Evolutionary conservation across 2,113 vertebrate species (phyloP).

Genomic region (Actenoides hombroni): DNA sequence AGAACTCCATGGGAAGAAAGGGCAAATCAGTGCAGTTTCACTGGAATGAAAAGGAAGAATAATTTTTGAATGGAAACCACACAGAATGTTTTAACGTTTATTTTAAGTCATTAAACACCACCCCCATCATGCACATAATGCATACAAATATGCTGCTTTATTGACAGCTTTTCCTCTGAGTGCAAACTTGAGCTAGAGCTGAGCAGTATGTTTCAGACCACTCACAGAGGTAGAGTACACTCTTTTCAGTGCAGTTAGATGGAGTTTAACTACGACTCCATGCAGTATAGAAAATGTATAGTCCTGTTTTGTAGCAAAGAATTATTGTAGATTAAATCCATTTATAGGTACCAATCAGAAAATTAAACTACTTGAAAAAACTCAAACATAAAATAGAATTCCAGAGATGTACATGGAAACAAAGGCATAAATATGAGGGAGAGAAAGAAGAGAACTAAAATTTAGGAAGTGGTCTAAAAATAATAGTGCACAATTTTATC

Average conservation of each 20-base stretch:
- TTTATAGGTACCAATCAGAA: not conserved
- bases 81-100: not conserved
- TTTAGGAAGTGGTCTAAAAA: not conserved
- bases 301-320: not conserved
- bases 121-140: not conserved
- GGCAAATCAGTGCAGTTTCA: not conserved
- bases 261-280: not conserved
- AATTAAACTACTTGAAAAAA: fast-evolving
- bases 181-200: not conserved
- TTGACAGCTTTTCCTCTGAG: not conserved
- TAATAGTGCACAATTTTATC: not conserved
- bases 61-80: not conserved
- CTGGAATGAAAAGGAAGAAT: not conserved
- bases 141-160: not conserved
- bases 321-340: not conserved
- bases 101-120: not conserved
- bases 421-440: not conserved
- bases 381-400: not conserved
- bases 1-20: not conserved
- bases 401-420: not conserved
- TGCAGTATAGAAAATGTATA: not conserved
- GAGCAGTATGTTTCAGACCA: not conserved
- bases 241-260: not conserved
- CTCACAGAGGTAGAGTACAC: not conserved
- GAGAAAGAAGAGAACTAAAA: not conserved